Conservation (phyloP, 2,888 invertebrate genomes). For the Anaspis maculata region DNA sequence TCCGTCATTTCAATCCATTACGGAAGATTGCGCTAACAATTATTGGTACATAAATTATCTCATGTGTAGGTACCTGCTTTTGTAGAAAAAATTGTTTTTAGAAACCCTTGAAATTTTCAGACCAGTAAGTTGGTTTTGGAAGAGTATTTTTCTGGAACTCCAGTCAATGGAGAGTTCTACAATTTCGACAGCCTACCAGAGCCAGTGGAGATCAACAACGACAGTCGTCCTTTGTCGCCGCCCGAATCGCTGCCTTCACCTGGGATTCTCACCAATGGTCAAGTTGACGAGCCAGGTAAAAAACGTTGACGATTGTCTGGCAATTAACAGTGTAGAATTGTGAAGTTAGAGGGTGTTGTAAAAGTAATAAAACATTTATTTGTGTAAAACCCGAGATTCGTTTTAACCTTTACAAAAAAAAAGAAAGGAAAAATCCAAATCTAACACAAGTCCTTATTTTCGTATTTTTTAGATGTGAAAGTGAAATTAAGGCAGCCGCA, state of each 20-base stretch:
- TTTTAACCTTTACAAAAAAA: too few species aligned
- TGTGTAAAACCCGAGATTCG: too few species aligned
- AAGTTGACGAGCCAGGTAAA: slow-evolving; percentile 7
- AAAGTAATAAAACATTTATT: too few species aligned
- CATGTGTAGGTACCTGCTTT: too few species aligned
- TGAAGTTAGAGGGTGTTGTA: not conserved
- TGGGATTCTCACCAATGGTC: slow-evolving; percentile 24
- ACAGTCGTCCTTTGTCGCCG: slow-evolving; percentile 31
- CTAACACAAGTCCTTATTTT: too few species aligned
- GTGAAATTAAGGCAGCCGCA: slow-evolving; percentile 33
- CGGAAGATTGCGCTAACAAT: too few species aligned
- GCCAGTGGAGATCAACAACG: slow-evolving; percentile 27
- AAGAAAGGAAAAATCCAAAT: too few species aligned
- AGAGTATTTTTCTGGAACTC: slow-evolving; percentile 62
- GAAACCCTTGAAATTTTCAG: slow-evolving; percentile 41
- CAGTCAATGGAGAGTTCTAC: slow-evolving; percentile 40
- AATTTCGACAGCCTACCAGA: slow-evolving; percentile 41
- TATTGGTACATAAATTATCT: too few species aligned
- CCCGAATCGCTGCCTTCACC: slow-evolving; percentile 35
- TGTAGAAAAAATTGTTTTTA: too few species aligned
- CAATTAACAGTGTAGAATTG: slow-evolving; percentile 1
- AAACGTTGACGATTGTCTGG: not conserved
- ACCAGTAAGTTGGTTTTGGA: slow-evolving; percentile 81
- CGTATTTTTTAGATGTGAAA: slow-evolving; percentile 10
- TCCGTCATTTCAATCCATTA: too few species aligned